Conservation (phyloP, 1,140 invertebrate genomes). For the Acromyrmex echinatior region DNA sequence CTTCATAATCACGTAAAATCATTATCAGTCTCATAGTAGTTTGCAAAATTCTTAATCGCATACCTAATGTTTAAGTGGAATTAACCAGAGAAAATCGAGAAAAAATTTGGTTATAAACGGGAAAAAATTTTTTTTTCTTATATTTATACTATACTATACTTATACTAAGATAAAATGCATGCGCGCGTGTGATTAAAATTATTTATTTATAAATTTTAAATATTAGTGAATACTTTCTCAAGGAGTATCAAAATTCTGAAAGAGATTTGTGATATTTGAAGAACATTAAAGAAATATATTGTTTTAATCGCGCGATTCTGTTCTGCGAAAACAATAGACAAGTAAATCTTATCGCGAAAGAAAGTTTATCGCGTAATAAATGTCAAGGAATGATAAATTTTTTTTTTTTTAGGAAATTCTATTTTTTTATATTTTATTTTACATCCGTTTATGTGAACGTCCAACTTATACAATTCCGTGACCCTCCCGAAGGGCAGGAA, state of each 20-base stretch:
- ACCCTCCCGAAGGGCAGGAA: slow-evolving; percentile 81
- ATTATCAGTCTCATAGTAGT: slow-evolving; percentile 88
- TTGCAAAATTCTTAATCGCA: slow-evolving; percentile 89
- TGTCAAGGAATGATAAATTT: not conserved
- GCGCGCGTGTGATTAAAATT: not conserved
- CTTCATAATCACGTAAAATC: slow-evolving; percentile 84
- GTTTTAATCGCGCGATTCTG: not conserved
- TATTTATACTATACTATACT: not conserved
- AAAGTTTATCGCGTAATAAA: not conserved
- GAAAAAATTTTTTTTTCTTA: not conserved
- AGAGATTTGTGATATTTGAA: not conserved
- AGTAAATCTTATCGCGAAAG: not conserved
- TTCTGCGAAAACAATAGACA: not conserved
- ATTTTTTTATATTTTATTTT: not conserved
- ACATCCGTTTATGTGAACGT: not conserved
- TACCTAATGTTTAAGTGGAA: slow-evolving; percentile 80
- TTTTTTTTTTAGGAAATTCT: not conserved
- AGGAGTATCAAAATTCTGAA: not conserved
- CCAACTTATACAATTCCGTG: slow-evolving; percentile 79
- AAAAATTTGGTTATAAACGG: not conserved
- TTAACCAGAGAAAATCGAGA: not conserved
- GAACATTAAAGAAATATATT: not conserved
- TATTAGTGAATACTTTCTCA: not conserved
- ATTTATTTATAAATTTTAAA: not conserved
- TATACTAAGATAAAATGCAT: not conserved